A percentile compares a stretch with the other conserved stretches of the same genome.
Conservation (phyloP, 2,113 vertebrate species). For the Colaptes auratus region DNA sequence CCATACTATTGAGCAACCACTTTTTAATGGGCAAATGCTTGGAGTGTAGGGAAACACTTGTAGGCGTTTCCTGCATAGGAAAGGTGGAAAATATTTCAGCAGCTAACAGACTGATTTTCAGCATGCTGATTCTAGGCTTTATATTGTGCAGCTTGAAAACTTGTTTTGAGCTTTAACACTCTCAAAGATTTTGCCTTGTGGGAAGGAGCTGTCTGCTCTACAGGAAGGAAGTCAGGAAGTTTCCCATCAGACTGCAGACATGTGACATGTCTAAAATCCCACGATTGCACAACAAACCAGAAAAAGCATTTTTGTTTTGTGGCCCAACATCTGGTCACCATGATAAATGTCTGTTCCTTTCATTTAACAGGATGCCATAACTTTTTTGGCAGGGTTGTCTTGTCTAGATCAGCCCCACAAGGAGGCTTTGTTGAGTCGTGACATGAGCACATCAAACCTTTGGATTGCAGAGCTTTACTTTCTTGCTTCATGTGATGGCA, state of each 20-base stretch:
- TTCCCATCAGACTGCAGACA: background rate
- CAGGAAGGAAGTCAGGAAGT: background rate
- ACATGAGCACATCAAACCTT: background rate
- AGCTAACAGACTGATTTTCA: background rate
- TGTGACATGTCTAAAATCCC: background rate
- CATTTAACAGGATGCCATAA: background rate
- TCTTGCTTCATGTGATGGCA: background rate
- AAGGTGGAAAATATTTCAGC: background rate
- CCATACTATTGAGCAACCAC: background rate
- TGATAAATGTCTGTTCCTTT: background rate
- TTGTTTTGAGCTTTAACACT: background rate
- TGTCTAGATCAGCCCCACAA: background rate
- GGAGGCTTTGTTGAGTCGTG: background rate
- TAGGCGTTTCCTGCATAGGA: background rate
- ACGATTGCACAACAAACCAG: background rate
- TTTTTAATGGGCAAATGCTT: background rate
- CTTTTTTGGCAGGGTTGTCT: background rate
- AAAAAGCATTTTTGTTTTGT: background rate
- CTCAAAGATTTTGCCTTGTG: background rate
- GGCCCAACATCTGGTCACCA: background rate
- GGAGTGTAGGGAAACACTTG: background rate
- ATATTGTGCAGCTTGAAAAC: background rate
- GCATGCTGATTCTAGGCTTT: background rate
- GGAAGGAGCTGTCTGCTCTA: background rate
- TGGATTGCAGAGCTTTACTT: background rate